phyloP scores from a whole-genome alignment of 2,888 invertebrate genomes.

The Melolontha melolontha region DNA sequence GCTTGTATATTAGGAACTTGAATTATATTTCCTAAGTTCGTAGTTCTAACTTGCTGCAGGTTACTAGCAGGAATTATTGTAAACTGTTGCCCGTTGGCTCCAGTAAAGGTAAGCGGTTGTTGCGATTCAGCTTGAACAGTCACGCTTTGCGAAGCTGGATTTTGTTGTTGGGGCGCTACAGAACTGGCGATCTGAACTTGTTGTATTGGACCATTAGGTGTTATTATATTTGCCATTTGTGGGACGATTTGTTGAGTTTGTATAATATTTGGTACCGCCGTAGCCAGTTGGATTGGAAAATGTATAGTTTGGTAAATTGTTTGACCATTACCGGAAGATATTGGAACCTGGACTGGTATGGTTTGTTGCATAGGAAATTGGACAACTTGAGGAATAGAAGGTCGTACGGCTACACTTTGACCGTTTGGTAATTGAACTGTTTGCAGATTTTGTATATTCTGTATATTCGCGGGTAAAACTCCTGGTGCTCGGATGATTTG shows the following conservation, averaged over 20 bases:
- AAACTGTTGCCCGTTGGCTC: slow-evolving; percentile 83
- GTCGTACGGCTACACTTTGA: slow-evolving; percentile 79
- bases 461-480: slow-evolving; percentile 75
- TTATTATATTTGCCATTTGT: slow-evolving; percentile 87
- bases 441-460: slow-evolving; percentile 79
- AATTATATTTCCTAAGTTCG: slow-evolving; percentile 62
- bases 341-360: slow-evolving; percentile 92
- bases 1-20: slow-evolving; percentile 74
- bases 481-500: slow-evolving; percentile 83
- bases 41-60: slow-evolving; percentile 61
- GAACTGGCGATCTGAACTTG: slow-evolving; percentile 85
- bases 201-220: slow-evolving; percentile 89
- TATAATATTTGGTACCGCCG: slow-evolving; percentile 72
- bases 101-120: slow-evolving; percentile 79
- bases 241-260: slow-evolving; percentile 72
- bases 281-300: slow-evolving; percentile 86
- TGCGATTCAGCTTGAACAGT: slow-evolving; percentile 63
- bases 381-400: slow-evolving; percentile 68
- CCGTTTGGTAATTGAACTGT: slow-evolving; percentile 78
- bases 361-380: slow-evolving; percentile 82
- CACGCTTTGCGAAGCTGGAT: slow-evolving; percentile 61
- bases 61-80: slow-evolving; percentile 83
- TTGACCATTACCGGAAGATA: slow-evolving; percentile 86
- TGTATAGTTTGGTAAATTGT: slow-evolving; percentile 96
- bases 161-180: slow-evolving; percentile 58